phyloP scores from a whole-genome alignment of 2,113 vertebrate species.

The Antennarius striatus region DNA sequence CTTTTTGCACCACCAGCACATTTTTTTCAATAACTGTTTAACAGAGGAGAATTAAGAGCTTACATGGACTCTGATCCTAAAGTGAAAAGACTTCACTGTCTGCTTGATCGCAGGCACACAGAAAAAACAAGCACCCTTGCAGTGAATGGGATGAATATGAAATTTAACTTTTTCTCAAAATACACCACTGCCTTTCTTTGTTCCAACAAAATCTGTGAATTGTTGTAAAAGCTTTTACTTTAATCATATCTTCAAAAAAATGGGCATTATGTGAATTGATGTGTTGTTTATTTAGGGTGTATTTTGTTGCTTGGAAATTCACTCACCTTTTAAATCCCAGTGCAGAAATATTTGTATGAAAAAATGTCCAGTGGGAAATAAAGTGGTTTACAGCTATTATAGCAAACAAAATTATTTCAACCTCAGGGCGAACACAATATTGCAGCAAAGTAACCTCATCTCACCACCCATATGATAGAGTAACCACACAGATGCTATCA shows the following conservation, averaged over 20 bases:
- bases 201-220: no score
- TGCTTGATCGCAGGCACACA: constrained; percentile 58
- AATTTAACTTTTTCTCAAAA: constrained; percentile 37
- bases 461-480: constrained; percentile 69
- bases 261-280: no score
- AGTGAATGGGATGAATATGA: constrained; percentile 43
- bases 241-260: no score
- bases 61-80: constrained; percentile 67
- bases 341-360: constrained; percentile 73
- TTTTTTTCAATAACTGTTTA: constrained; percentile 75
- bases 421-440: constrained; percentile 78
- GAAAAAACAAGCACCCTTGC: constrained; percentile 46
- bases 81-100: constrained; percentile 70
- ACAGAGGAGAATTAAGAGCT: constrained; percentile 75
- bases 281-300: no score
- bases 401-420: constrained; percentile 81
- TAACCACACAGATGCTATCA: constrained; percentile 72
- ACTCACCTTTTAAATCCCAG: constrained; percentile 63
- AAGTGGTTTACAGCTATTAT: constrained; percentile 80
- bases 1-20: constrained; percentile 70
- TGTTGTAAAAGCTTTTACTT: no score
- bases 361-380: constrained; percentile 77
- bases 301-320: no score
- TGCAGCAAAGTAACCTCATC: constrained; percentile 72
- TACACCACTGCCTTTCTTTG: background rate